These are phyloP conservation scores for Julus scanicus DNA, from an alignment of 2,888 invertebrate species.

Conservation along the genomic window DNA sequence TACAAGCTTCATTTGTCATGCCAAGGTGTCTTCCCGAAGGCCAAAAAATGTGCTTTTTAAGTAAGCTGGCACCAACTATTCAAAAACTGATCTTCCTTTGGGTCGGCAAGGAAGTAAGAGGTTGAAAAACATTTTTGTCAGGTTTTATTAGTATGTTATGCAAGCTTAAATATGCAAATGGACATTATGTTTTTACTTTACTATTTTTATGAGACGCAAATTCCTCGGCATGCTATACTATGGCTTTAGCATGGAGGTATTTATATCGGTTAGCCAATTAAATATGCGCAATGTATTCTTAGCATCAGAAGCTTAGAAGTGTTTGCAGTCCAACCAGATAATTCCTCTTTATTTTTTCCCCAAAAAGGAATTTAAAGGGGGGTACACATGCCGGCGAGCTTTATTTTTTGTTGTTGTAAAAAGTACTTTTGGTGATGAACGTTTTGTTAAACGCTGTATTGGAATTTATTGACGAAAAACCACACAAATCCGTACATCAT, in stretches of 20 bases:
- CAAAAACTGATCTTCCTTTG: background rate
- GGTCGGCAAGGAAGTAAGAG: conserved; percentile 16
- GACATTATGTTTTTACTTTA: background rate
- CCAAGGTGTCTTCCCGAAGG: background rate
- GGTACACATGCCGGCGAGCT: too few relatives aligned
- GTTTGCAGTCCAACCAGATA: background rate
- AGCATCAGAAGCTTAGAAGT: background rate
- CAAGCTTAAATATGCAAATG: conserved; percentile 32
- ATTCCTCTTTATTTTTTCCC: background rate
- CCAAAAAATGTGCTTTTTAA: background rate
- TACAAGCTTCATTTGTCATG: background rate
- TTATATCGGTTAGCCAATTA: background rate
- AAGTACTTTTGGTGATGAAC: too few relatives aligned
- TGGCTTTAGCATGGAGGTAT: background rate
- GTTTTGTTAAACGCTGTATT: too few relatives aligned
- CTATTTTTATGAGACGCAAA: conserved; percentile 6
- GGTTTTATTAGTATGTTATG: conserved; percentile 19
- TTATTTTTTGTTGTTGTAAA: background rate
- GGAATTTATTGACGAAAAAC: too few relatives aligned
- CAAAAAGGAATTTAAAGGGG: background rate
- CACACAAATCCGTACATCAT: too few relatives aligned
- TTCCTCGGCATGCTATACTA: background rate
- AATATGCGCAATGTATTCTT: background rate
- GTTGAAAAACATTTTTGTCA: background rate
- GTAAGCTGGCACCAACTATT: background rate